phyloP scores from a whole-genome alignment of 1,140 invertebrate species.

The Macrosteles quadrilineatus region DNA sequence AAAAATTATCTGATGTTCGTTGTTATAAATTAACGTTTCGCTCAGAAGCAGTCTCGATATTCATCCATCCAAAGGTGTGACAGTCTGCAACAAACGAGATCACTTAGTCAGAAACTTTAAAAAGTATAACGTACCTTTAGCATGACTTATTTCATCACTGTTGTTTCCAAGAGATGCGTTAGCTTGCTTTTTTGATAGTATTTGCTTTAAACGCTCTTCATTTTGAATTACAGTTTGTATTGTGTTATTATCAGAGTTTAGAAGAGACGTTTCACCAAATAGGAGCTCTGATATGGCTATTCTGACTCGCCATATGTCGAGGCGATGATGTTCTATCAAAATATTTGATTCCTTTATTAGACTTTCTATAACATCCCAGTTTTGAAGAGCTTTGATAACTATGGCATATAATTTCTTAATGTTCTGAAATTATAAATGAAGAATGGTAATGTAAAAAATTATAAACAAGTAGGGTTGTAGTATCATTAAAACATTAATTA shows the following conservation, averaged over 20 bases:
- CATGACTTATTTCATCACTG: background rate
- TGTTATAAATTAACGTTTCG: conserved; percentile 43
- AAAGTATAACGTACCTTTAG: background rate
- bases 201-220: background rate
- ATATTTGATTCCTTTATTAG: conserved; percentile 69
- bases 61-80: conserved; percentile 40
- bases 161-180: background rate
- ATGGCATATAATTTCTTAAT: conserved; percentile 70
- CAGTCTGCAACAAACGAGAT: conserved; percentile 38
- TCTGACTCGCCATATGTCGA: conserved; percentile 38
- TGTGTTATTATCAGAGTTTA: background rate
- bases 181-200: background rate
- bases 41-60: conserved; percentile 52
- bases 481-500: too few relatives aligned
- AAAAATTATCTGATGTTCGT: background rate
- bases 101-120: conserved; percentile 50
- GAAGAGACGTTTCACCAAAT: background rate
- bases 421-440: conserved; percentile 58
- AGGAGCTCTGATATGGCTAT: background rate
- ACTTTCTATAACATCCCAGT: conserved; percentile 61
- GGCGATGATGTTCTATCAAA: conserved; percentile 70
- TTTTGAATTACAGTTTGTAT: background rate
- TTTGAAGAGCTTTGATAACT: conserved; percentile 69
- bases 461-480: too few relatives aligned
- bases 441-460: too few relatives aligned